phyloP scores from a whole-genome alignment of 2,888 invertebrate genomes.

The Atrina japonica region DNA sequence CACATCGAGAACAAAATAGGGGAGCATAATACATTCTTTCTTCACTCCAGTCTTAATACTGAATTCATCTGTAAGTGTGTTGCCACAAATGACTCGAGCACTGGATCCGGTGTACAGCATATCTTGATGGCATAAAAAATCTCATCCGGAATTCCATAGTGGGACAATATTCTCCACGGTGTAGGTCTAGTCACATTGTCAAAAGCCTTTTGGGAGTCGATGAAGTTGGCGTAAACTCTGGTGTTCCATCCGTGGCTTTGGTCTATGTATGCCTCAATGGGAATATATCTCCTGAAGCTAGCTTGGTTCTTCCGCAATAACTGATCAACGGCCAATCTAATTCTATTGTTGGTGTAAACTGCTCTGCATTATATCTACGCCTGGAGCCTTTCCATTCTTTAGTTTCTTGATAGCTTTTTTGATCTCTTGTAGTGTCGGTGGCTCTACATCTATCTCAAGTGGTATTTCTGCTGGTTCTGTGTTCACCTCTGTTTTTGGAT shows the following conservation, averaged over 20 bases:
- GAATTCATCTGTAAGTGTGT: not conserved
- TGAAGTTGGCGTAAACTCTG: no score
- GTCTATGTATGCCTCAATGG: conserved; percentile 22
- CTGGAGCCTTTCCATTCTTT: conserved; percentile 11
- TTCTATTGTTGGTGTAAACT: conserved; percentile 1
- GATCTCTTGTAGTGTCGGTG: conserved; percentile 14
- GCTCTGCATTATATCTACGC: conserved; percentile 8
- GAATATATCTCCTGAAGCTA: conserved; percentile 17
- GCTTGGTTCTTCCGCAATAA: conserved; percentile 17
- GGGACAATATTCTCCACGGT: no score
- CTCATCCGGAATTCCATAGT: no score
- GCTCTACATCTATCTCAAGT: not conserved
- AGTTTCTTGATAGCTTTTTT: conserved; percentile 6
- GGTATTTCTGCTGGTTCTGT: not conserved
- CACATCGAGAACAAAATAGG: conserved; percentile 23
- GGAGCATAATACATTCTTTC: conserved; percentile 27
- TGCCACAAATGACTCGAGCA: not conserved
- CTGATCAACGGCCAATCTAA: not conserved
- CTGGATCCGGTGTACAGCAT: no score
- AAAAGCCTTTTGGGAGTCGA: no score
- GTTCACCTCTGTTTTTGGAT: no score
- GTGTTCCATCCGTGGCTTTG: no score
- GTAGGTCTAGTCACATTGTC: no score
- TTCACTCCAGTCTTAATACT: conserved; percentile 20
- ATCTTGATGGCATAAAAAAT: no score